These are phyloP conservation scores for Drosophila rellima DNA, from an alignment of 2,888 invertebrate genomes.

Conservation along the genomic window DNA sequence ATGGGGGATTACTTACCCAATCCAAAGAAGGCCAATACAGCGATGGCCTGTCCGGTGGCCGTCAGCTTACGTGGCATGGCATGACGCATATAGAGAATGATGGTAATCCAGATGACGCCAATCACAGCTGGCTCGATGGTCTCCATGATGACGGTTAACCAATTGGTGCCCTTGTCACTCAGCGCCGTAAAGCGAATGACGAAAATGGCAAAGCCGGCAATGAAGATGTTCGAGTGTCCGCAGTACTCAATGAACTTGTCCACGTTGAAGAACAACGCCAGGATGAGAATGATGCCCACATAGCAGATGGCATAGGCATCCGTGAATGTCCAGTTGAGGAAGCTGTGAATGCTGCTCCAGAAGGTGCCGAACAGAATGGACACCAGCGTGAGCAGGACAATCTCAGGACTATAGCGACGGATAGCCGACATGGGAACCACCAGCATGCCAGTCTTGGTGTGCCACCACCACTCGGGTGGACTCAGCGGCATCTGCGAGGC, in stretches of 20 bases:
- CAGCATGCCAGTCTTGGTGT: slow-evolving; percentile 91
- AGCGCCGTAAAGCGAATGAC: slow-evolving; percentile 91
- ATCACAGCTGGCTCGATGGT: slow-evolving; percentile 91
- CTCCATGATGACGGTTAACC: slow-evolving; percentile 90
- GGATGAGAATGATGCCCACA: slow-evolving; percentile 73
- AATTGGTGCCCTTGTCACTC: slow-evolving; percentile 87
- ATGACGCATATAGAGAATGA: slow-evolving; percentile 93
- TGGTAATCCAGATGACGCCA: slow-evolving; percentile 92
- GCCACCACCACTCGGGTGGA: slow-evolving; percentile 96
- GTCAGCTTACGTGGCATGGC: slow-evolving; percentile 92
- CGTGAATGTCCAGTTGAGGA: slow-evolving; percentile 89
- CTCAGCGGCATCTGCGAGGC: slow-evolving; percentile 90
- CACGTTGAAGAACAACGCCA: slow-evolving; percentile 87
- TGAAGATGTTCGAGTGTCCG: slow-evolving; percentile 92
- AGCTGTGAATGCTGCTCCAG: slow-evolving; percentile 93
- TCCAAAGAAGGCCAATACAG: slow-evolving; percentile 93
- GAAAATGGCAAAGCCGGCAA: slow-evolving; percentile 93
- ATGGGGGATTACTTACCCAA: slow-evolving; percentile 85
- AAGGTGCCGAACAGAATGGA: slow-evolving; percentile 90
- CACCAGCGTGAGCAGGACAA: slow-evolving; percentile 89
- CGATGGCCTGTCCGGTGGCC: slow-evolving; percentile 92
- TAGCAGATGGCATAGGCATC: slow-evolving; percentile 74
- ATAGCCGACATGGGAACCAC: slow-evolving; percentile 93
- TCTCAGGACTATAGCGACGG: slow-evolving; percentile 91
- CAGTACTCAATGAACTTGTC: slow-evolving; percentile 94